Percentiles rank a stretch among this genome's conserved stretches.
Evolutionary conservation across 1,140 invertebrate genomes (phyloP).

Genomic region (Procambarus clarkii): DNA sequence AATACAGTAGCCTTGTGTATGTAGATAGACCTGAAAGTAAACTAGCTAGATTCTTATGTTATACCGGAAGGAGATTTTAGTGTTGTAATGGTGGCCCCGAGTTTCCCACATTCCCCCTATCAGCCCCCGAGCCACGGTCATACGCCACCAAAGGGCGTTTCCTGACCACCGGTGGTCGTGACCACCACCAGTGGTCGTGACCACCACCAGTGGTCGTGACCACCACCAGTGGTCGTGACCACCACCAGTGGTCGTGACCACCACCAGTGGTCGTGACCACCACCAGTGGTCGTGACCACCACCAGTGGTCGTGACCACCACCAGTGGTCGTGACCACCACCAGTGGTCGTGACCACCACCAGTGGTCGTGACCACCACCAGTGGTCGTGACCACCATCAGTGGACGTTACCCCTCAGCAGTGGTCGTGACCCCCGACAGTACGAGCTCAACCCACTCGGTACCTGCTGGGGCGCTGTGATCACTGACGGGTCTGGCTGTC

Average conservation of each 20-base stretch:
- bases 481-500: too few relatives aligned
- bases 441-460: not conserved
- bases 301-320: not conserved
- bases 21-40: not conserved
- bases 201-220: not conserved
- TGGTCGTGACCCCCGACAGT: not conserved
- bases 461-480: not conserved
- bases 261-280: not conserved
- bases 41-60: constrained; percentile 8
- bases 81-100: not conserved
- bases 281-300: not conserved
- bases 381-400: not conserved
- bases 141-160: not conserved
- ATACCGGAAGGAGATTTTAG: not conserved
- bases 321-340: not conserved
- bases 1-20: constrained; percentile 6
- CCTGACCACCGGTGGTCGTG: not conserved
- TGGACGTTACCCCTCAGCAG: not conserved
- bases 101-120: not conserved
- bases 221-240: not conserved
- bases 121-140: not conserved
- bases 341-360: not conserved
- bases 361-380: not conserved
- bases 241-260: not conserved
- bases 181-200: not conserved